These are phyloP conservation scores for Danionella cerebrum DNA, from an alignment of 2,113 vertebrate genomes.

Conservation along the genomic window DNA sequence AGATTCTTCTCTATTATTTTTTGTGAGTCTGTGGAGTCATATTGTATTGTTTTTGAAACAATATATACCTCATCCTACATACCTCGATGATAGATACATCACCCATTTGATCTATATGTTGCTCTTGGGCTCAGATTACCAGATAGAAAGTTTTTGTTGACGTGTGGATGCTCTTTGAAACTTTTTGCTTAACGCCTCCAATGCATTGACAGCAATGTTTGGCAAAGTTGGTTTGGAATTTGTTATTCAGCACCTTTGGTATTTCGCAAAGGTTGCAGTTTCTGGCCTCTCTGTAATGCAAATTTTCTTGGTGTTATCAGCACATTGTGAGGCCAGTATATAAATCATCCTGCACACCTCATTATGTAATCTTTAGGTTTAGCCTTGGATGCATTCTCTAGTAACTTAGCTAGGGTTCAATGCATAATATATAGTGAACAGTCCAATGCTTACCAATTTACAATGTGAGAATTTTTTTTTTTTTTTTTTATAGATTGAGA, in stretches of 20 bases:
- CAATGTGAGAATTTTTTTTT: no score
- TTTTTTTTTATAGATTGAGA: no score
- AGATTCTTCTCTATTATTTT: not conserved
- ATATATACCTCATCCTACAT: no score
- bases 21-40: conserved; percentile 11
- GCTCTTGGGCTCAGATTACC: not conserved
- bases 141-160: not conserved
- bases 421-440: no score
- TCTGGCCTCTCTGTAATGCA: not conserved
- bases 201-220: not conserved
- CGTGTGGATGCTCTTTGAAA: not conserved
- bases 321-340: not conserved
- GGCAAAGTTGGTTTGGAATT: not conserved
- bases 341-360: not conserved
- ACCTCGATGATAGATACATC: not conserved
- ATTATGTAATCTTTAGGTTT: not conserved
- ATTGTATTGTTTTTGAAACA: no score
- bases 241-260: not conserved
- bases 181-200: not conserved
- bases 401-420: no score
- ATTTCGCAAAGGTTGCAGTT: not conserved
- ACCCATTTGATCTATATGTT: not conserved
- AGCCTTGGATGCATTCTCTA: no score
- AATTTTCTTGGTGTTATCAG: not conserved
- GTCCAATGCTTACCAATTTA: no score